Evolutionary conservation across 2,888 invertebrate genomes (phyloP).

Genomic region (Eutolmus rufibarbis): DNA sequence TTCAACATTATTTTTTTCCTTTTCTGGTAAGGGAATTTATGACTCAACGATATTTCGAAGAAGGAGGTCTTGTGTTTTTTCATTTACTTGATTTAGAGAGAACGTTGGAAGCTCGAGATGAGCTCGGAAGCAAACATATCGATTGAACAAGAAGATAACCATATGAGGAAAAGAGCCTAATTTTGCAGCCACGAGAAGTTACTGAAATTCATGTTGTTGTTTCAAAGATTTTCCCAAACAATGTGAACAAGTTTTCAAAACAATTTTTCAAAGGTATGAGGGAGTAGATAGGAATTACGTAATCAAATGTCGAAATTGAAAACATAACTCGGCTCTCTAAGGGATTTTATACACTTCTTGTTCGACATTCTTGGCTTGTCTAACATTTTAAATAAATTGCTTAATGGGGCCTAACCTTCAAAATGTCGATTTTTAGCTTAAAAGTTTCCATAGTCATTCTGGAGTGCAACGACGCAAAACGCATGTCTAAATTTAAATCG

Average conservation of each 20-base stretch:
- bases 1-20: background rate
- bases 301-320: background rate
- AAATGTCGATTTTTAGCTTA: too few relatives aligned
- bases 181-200: background rate
- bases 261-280: background rate
- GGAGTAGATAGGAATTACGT: background rate
- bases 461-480: too few relatives aligned
- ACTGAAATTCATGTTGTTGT: background rate
- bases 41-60: background rate
- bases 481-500: too few relatives aligned
- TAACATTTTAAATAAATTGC: background rate
- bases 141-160: background rate
- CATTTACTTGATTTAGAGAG: background rate
- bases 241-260: background rate
- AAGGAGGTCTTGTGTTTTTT: background rate
- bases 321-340: background rate
- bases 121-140: background rate
- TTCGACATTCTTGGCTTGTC: background rate
- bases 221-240: background rate
- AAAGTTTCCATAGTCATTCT: too few relatives aligned
- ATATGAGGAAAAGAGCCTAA: background rate
- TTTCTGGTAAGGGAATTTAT: background rate
- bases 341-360: background rate
- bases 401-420: too few relatives aligned
- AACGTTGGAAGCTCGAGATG: background rate